Base-by-base conservation (phyloP, 2,113 vertebrate genomes). In the Cromileptes altivelis region DNA sequence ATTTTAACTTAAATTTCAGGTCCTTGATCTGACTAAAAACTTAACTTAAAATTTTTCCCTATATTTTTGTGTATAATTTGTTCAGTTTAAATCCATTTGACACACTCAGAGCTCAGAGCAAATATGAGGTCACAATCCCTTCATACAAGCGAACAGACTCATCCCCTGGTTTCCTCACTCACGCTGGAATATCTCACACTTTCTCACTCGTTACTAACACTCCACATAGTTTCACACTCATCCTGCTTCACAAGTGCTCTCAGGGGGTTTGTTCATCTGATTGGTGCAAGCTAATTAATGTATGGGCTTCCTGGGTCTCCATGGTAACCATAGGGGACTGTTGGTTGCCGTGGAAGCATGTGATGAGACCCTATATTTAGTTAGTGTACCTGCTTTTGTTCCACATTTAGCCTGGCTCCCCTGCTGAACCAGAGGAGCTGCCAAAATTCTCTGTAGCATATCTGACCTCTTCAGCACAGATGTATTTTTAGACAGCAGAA, bases 301-400 rank as follows among this genome's bases (percentile, higher is more conserved):
- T 23, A 33, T 73, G 45, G n/a, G 69, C 82, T 89, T 88, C 64
- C 33, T 42, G 42, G 37, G 72, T 93, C 82, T 87, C 93, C 87
- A 74, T 85, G 82, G 89, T 62, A 90, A 94, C 92, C 70, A 73
- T 49, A 77, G 72, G 79, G 52, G 17, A 14, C 53, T 30, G 17
- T 45, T 63, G 23, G 78, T 89, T 91, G 80, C 80, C 30, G 52
- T 80, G 71, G 70, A 70, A 86, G 47, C 84, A 11, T 56, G 74
- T 37, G 57, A 82, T 11, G 14, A 81, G 27, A 37, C 30, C 61
- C 78, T 91, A 88, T 92, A 77, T 93, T 93, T 85, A 84, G 71
- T 79, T 9, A 1, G 4, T 14, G 67, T 73, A 68, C 65, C 72
- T 81, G 76, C 83, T 86, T 85, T 86, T 90, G 81, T 82, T 88